Evolutionary conservation across 2,888 invertebrate genomes (phyloP), one percentile per base, ranked within the genome.

Genomic region (Thymelicus lineola): DNA sequence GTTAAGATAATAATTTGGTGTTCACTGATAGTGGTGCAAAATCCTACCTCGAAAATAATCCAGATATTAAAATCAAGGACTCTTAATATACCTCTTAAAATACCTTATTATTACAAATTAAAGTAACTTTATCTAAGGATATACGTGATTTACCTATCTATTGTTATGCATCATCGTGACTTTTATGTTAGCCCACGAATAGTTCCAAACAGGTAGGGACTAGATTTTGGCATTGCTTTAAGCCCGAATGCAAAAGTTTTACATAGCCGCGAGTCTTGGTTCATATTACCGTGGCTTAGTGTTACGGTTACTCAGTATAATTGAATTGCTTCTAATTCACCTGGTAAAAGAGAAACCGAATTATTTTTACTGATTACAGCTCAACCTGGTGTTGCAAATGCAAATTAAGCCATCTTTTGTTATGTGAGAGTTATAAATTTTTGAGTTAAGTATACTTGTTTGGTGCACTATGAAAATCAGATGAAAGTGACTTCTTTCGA

Each of bases 291-390:
- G 12, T 12, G 42, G 42, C 6, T 42, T 10, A 1, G 15, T 28
- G 17, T 20, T 53, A 17, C 14, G 38, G 55, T 64, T 53, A 55
- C 55, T 57, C 55, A 28, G 65, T 46, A 35, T 66, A 66, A 66
- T 66, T 46, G n/a, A 58, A 58, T 58, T 28, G 28, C 38, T 58
- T 58, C 38, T 66, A 46, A 66, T 73, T 74, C 73, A 70, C 74
- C 65, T 66, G 72, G 71, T 71, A 48, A 71, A 70, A 66, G 57
- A 53, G 58, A 65, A 60, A 64, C 48, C 12, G 6, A 48, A 20
- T 60, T 53, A 60, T 15, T 59, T 46, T 67, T 42, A n/a, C 20
- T 17, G 35, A 20, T 28, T 57, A 50, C 36, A 57, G 17, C 7
- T 9, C 14, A 58, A 66, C 35, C 38, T 9, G 53, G 36, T 42